These are phyloP conservation scores for Elymnias hypermnestra DNA, from an alignment of 1,140 invertebrate genomes.

Conservation along the genomic window DNA sequence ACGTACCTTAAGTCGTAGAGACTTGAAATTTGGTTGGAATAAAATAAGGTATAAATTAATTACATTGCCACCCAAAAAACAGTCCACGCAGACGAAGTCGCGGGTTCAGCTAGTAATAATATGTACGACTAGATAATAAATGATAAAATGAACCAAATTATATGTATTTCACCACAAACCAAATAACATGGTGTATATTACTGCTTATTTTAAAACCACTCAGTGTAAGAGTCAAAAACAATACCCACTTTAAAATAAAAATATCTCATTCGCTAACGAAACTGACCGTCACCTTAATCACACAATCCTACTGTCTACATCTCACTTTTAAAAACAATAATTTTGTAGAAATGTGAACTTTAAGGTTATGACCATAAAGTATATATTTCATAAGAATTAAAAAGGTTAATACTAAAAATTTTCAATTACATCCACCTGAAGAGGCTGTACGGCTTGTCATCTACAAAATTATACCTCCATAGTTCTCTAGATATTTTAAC, in stretches of 20 bases:
- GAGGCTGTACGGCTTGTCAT: slow-evolving; percentile 37
- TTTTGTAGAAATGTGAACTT: slow-evolving; percentile 16
- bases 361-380: slow-evolving; percentile 12
- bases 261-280: slow-evolving; percentile 6
- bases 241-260: slow-evolving; percentile 10
- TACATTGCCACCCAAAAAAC: too few species aligned
- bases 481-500: slow-evolving; percentile 26
- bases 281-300: slow-evolving; percentile 8
- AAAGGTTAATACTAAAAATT: slow-evolving; percentile 36
- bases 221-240: too few species aligned
- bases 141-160: too few species aligned
- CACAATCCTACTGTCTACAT: slow-evolving; percentile 9
- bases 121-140: too few species aligned
- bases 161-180: too few species aligned
- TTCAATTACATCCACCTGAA: slow-evolving; percentile 39
- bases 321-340: slow-evolving; percentile 25
- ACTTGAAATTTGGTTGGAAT: too few species aligned
- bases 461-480: slow-evolving; percentile 42
- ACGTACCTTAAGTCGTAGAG: too few species aligned
- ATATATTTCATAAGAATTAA: slow-evolving; percentile 11
- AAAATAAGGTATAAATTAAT: too few species aligned
- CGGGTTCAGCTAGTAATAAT: too few species aligned
- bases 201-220: too few species aligned
- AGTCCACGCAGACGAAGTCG: too few species aligned
- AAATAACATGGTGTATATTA: too few species aligned